Evolutionary conservation across 2,113 vertebrate species (phyloP).

Genomic region (Aptenodytes forsteri): DNA sequence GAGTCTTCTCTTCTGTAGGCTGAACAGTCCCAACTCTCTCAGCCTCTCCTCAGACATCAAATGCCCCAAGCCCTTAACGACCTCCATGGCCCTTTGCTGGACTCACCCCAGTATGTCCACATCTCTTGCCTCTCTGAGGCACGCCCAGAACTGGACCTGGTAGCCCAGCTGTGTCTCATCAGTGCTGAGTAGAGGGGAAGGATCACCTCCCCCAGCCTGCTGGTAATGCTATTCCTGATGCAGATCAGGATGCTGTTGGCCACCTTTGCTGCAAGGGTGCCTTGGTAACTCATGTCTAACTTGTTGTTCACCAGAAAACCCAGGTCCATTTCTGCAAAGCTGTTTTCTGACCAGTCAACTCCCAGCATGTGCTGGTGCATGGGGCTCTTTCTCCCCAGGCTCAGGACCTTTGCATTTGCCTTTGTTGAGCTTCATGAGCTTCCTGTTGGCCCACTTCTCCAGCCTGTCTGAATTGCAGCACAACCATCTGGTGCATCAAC

Average conservation of each 20-base stretch:
- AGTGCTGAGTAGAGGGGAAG: neutral
- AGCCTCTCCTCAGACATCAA: neutral
- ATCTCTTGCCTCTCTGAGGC: neutral
- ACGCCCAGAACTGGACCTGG: neutral
- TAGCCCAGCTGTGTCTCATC: neutral
- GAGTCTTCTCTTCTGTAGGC: neutral
- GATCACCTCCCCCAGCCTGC: neutral
- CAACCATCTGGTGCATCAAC: neutral
- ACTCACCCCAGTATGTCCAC: neutral
- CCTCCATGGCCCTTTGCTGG: neutral
- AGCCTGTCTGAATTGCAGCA: neutral
- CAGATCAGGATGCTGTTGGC: neutral
- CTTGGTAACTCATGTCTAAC: neutral
- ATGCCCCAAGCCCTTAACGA: neutral
- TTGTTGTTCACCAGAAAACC: neutral
- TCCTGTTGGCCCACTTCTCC: neutral
- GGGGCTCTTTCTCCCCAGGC: neutral
- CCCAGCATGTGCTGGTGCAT: neutral
- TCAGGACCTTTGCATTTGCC: neutral
- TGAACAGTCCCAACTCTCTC: neutral
- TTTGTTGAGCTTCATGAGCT: neutral
- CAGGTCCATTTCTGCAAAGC: neutral
- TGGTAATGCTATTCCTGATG: neutral
- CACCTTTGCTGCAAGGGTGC: neutral
- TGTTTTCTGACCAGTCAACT: neutral